These are phyloP conservation scores for Salvator merianae DNA, from an alignment of 2,113 vertebrate genomes.

Conservation along the genomic window DNA sequence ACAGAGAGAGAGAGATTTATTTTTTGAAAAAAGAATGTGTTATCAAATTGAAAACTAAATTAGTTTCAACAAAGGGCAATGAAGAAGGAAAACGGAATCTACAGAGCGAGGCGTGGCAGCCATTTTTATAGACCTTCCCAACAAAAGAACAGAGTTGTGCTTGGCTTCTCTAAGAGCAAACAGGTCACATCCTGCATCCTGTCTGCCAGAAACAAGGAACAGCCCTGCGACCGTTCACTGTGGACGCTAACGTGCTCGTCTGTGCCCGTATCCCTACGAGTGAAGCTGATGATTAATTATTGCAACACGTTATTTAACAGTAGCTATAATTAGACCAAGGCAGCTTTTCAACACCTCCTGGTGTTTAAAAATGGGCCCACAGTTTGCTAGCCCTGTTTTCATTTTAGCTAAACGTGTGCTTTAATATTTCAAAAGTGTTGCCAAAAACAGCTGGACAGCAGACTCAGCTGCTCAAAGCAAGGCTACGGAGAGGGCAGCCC, in stretches of 20 bases:
- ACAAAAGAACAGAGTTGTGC: not conserved
- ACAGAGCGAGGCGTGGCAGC: not conserved
- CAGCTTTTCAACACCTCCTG: slow-evolving; percentile 29
- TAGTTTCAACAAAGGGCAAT: not conserved
- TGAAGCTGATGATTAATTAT: slow-evolving; percentile 23
- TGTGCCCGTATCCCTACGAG: not conserved
- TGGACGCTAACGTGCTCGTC: no score
- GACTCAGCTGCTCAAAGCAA: not conserved
- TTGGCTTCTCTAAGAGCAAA: not conserved
- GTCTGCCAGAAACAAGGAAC: not conserved
- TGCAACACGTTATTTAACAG: slow-evolving; percentile 34
- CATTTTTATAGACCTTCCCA: not conserved
- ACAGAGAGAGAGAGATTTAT: no score
- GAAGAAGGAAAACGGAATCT: no score
- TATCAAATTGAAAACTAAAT: not conserved
- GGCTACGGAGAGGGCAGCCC: no score
- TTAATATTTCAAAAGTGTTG: slow-evolving; percentile 5
- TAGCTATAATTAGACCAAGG: slow-evolving; percentile 32
- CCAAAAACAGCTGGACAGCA: not conserved
- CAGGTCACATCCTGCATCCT: not conserved
- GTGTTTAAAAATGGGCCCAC: slow-evolving; percentile 25
- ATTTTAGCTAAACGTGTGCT: slow-evolving; percentile 7
- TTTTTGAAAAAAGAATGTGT: not conserved
- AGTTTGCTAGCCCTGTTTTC: slow-evolving; percentile 17
- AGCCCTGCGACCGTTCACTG: not conserved